These are phyloP conservation scores for Anabacerthia variegaticeps DNA, from an alignment of 2,797 vertebrate genomes.

Conservation along the genomic window DNA sequence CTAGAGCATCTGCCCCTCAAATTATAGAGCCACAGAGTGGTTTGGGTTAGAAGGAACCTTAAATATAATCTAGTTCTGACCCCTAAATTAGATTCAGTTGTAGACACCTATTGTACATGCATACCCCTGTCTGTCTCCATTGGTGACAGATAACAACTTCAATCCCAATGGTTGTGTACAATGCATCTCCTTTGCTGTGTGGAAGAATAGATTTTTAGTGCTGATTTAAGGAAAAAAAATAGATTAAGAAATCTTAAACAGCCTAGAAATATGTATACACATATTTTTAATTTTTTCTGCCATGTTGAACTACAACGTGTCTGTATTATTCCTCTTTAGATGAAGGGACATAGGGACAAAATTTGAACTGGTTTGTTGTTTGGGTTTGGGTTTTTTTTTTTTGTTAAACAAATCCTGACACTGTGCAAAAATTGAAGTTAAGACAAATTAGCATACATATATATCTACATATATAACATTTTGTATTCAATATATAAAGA, in stretches of 20 bases:
- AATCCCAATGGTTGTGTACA: accelerated
- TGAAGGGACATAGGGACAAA: not conserved
- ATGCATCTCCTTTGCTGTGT: not conserved
- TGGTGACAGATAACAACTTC: not conserved
- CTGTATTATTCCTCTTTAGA: not conserved
- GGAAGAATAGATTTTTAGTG: not conserved
- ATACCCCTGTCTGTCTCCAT: not conserved
- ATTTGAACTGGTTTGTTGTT: accelerated
- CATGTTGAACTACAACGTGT: accelerated
- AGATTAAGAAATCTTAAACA: not conserved
- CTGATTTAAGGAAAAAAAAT: not conserved
- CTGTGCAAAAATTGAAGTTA: not conserved
- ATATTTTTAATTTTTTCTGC: not conserved
- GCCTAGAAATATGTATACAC: not conserved
- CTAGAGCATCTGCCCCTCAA: not conserved
- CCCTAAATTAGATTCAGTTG: not conserved
- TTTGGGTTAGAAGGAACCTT: not conserved
- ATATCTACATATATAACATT: not conserved
- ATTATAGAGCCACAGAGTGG: not conserved
- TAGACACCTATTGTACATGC: not conserved
- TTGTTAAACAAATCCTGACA: not conserved
- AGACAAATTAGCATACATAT: not conserved
- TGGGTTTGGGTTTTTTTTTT: not conserved
- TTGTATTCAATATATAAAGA: not conserved
- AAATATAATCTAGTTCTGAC: not conserved